Evolutionary conservation across 2,888 invertebrate genomes (phyloP).

Genomic region (Dicranocentrus wangi): DNA sequence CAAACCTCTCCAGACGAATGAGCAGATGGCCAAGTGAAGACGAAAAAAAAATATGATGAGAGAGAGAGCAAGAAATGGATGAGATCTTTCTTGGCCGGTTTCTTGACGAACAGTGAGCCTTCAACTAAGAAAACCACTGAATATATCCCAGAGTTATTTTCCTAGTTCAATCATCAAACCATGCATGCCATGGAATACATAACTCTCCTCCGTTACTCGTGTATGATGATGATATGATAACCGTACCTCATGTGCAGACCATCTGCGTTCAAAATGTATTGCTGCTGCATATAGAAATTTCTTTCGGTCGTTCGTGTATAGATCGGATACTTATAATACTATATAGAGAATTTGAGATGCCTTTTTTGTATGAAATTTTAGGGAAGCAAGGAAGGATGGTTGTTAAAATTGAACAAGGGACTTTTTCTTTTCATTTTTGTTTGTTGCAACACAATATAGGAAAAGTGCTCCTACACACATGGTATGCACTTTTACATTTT

Average conservation of each 20-base stretch:
- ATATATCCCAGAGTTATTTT: constrained; percentile 41
- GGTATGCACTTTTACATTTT: constrained; percentile 7
- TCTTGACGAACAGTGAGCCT: constrained; percentile 47
- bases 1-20: background rate
- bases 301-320: too few species aligned
- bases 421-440: constrained; percentile 15
- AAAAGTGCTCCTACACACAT: constrained; percentile 4
- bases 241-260: constrained; percentile 57
- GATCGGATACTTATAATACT: too few species aligned
- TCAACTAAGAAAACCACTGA: constrained; percentile 25
- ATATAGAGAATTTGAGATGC: constrained; percentile 22
- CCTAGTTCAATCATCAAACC: background rate
- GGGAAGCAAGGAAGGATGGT: constrained; percentile 15
- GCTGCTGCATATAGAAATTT: background rate
- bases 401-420: constrained; percentile 18
- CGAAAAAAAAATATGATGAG: too few species aligned
- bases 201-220: constrained; percentile 36
- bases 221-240: constrained; percentile 2
- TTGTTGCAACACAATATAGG: background rate
- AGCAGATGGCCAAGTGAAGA: constrained; percentile 39
- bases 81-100: constrained; percentile 57
- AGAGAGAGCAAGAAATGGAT: constrained; percentile 4
- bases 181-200: constrained; percentile 18
- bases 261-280: constrained; percentile 45
- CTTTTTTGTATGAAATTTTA: constrained; percentile 51